These are phyloP conservation scores for Meda fulgida DNA, from an alignment of 2,797 vertebrate species.

Conservation along the genomic window DNA sequence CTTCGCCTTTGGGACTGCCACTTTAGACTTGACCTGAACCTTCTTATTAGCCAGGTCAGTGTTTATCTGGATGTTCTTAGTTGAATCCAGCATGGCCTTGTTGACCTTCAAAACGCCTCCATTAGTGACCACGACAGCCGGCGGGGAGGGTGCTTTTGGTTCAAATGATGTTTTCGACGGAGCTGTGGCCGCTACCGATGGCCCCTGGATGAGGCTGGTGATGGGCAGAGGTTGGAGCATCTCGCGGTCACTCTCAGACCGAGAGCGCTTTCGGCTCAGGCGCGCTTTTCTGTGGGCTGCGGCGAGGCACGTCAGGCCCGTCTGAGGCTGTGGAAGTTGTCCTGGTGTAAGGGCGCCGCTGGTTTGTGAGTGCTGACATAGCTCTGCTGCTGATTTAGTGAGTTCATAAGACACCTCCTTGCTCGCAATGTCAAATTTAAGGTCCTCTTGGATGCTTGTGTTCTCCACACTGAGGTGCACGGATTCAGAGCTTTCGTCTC, in stretches of 20 bases:
- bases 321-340: constrained; percentile 77
- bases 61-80: constrained; percentile 91
- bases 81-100: constrained; percentile 88
- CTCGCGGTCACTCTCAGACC: constrained; percentile 94
- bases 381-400: constrained; percentile 80
- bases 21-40: constrained; percentile 90
- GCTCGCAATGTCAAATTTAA: constrained; percentile 87
- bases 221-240: constrained; percentile 93
- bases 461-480: constrained; percentile 92
- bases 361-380: constrained; percentile 73
- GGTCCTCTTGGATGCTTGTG: constrained; percentile 83
- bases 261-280: constrained; percentile 91
- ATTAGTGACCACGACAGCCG: constrained; percentile 87
- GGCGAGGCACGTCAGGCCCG: constrained; percentile 80
- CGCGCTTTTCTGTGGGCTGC: constrained; percentile 84
- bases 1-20: constrained; percentile 88
- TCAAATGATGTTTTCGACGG: constrained; percentile 81
- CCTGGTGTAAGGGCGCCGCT: constrained; percentile 79
- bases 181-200: constrained; percentile 81
- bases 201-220: constrained; percentile 88
- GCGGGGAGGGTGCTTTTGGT: constrained; percentile 75
- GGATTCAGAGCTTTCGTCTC: constrained; percentile 70
- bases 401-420: constrained; percentile 69
- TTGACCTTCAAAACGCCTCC: constrained; percentile 89
- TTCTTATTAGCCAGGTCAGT: constrained; percentile 91